Percentiles rank a stretch among this genome's conserved stretches.
Evolutionary conservation across 2,113 vertebrate genomes (phyloP).

Genomic region (Noctilio leporinus): DNA sequence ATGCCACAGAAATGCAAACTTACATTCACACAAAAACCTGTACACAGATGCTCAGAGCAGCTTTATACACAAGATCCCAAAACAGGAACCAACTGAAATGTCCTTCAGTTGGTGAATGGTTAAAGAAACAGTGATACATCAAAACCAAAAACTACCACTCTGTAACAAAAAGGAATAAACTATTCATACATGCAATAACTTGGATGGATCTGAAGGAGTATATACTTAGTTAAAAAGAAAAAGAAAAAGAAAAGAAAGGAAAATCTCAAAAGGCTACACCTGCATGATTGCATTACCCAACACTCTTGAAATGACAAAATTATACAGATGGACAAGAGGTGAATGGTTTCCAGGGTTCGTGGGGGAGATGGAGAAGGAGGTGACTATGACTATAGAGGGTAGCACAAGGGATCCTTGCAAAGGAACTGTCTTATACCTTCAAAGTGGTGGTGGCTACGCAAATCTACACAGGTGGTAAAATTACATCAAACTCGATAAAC

Average conservation of each 20-base stretch:
- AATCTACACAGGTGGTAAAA: not conserved
- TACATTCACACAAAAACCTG: not conserved
- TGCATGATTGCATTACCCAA: not conserved
- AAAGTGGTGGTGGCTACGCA: not conserved
- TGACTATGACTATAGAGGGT: not conserved
- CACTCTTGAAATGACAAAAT: not conserved
- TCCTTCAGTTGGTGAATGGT: too few relatives aligned
- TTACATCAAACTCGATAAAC: not conserved
- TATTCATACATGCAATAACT: not conserved
- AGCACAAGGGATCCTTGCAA: not conserved
- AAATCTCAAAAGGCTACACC: not conserved
- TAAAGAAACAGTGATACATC: not conserved
- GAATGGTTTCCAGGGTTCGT: not conserved
- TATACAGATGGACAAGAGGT: not conserved
- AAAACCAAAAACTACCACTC: not conserved
- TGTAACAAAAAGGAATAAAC: not conserved
- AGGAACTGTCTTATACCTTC: not conserved
- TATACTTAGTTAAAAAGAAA: not conserved
- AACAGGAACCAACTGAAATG: not conserved
- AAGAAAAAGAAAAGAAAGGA: too few relatives aligned
- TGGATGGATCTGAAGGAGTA: not conserved
- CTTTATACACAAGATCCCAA: too few relatives aligned
- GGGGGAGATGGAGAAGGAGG: accelerated
- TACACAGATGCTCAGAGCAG: not conserved
- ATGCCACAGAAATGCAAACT: not conserved